Conservation (phyloP, 2,888 invertebrate species). For the Sesamia inferens region DNA sequence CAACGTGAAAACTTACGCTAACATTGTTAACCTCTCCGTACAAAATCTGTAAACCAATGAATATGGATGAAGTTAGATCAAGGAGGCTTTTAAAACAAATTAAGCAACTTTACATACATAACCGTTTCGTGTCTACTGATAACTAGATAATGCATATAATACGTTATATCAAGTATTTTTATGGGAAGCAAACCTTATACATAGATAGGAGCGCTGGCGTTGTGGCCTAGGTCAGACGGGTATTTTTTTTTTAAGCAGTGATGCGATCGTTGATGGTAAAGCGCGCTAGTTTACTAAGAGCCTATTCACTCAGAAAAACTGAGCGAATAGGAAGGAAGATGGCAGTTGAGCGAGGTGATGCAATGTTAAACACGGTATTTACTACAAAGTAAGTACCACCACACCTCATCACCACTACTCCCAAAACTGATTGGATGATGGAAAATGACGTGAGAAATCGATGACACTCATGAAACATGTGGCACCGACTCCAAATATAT, state of each 20-base stretch:
- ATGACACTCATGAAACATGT: not conserved
- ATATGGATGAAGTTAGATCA: conserved; percentile 11
- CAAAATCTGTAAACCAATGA: conserved; percentile 7
- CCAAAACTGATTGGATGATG: too few species aligned
- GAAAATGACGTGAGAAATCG: not conserved
- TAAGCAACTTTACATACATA: conserved; percentile 3
- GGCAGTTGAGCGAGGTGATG: too few species aligned
- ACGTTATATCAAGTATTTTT: not conserved
- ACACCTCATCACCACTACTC: not conserved
- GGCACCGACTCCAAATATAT: not conserved
- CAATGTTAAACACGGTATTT: too few species aligned
- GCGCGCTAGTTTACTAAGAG: too few species aligned
- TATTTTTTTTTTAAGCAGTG: too few species aligned
- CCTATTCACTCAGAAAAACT: too few species aligned
- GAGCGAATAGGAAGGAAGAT: too few species aligned
- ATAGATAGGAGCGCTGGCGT: not conserved
- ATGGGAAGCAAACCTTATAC: not conserved
- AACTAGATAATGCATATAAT: not conserved
- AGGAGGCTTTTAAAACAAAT: conserved; percentile 12
- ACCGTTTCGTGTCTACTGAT: not conserved
- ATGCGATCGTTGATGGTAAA: too few species aligned
- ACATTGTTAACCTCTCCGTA: conserved; percentile 7
- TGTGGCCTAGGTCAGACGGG: not conserved
- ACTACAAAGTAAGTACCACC: not conserved
- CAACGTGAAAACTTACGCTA: not conserved